Percentiles rank a stretch among this genome's conserved stretches.
Evolutionary conservation across 1,140 invertebrate species (phyloP).

Genomic region (Apocrypta bakeri): DNA sequence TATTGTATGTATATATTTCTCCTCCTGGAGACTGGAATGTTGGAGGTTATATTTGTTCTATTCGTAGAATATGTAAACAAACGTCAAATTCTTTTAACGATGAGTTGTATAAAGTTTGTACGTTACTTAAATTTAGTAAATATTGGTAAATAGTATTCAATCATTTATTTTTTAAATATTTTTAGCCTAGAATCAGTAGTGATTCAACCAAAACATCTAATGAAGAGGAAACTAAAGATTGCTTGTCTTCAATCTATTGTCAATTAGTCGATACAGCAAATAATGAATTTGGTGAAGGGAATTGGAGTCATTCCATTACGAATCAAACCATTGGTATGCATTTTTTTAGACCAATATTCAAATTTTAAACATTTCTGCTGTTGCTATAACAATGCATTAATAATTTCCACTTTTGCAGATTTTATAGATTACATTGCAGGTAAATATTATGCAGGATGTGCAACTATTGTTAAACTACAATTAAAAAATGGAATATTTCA

Average conservation of each 20-base stretch:
- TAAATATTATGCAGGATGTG: slow-evolving; percentile 59
- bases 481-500: slow-evolving; percentile 61
- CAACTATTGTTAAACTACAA: slow-evolving; percentile 58
- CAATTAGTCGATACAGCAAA: slow-evolving; percentile 60
- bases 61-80: neutral
- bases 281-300: slow-evolving; percentile 57
- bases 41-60: slow-evolving; percentile 14
- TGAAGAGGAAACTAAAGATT: slow-evolving; percentile 29
- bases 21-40: too few relatives aligned
- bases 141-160: neutral
- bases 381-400: slow-evolving; percentile 20
- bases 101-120: slow-evolving; percentile 53
- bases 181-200: slow-evolving; percentile 42
- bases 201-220: slow-evolving; percentile 25
- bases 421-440: slow-evolving; percentile 55
- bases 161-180: neutral
- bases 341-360: slow-evolving; percentile 18
- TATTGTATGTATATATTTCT: too few relatives aligned
- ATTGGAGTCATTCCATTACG: slow-evolving; percentile 63
- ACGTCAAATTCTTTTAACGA: neutral
- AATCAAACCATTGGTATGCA: slow-evolving; percentile 60
- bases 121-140: slow-evolving; percentile 19
- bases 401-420: slow-evolving; percentile 53
- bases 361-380: slow-evolving; percentile 10
- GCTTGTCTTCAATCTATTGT: neutral